A percentile compares a stretch with the other conserved stretches of the same genome.
phyloP scores from a whole-genome alignment of 2,888 invertebrate genomes.

The Drosophila mayaguana region DNA sequence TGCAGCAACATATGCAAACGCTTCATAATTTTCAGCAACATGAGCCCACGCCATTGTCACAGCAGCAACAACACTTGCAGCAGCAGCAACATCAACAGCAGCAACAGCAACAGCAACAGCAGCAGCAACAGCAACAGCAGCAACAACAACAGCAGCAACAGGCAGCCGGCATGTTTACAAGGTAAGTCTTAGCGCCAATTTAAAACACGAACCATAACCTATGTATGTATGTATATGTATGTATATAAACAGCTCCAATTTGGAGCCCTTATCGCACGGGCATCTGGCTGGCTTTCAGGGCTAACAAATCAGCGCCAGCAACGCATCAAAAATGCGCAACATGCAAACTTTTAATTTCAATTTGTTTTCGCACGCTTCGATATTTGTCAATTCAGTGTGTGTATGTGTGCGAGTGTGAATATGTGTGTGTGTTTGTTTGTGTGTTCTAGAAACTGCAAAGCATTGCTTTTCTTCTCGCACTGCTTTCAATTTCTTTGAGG shows the following conservation, averaged over 20 bases:
- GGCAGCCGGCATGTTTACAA: conserved; percentile 76
- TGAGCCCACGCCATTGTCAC: conserved; percentile 59
- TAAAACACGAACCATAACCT: conserved; percentile 14
- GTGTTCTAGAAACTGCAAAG: conserved; percentile 47
- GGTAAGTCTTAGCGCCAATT: conserved; percentile 76
- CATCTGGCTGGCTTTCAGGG: conserved; percentile 48
- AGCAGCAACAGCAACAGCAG: conserved; percentile 66
- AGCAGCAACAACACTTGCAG: conserved; percentile 72
- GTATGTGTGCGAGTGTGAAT: neutral
- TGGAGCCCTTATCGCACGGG: conserved; percentile 42
- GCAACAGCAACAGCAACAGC: conserved; percentile 52
- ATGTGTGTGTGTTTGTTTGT: neutral
- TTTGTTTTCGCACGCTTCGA: conserved; percentile 76
- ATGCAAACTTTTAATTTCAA: conserved; percentile 79
- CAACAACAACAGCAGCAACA: conserved; percentile 57
- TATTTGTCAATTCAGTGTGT: conserved; percentile 65
- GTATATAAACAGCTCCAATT: conserved; percentile 27
- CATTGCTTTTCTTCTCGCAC: conserved; percentile 51
- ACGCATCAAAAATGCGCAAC: conserved; percentile 68
- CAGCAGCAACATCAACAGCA: conserved; percentile 68
- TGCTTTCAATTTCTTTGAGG: conserved; percentile 66
- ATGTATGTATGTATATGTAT: neutral
- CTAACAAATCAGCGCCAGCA: conserved; percentile 57
- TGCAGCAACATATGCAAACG: conserved; percentile 69
- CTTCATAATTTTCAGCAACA: conserved; percentile 74